These are phyloP conservation scores for Pterostichus madidus DNA, from an alignment of 2,888 invertebrate genomes.

Conservation along the genomic window DNA sequence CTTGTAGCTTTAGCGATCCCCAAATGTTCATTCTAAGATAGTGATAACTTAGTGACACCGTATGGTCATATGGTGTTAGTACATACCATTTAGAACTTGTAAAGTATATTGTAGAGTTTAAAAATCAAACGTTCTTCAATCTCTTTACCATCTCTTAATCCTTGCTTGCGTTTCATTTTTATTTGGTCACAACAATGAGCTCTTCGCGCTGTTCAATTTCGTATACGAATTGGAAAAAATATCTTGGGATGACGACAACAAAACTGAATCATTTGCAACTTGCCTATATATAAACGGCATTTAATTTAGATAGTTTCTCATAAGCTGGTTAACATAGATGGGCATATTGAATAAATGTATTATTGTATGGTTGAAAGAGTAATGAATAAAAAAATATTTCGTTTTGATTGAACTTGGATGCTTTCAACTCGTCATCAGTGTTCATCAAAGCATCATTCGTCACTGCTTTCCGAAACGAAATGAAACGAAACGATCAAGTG, in stretches of 20 bases:
- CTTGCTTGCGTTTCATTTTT: conserved; percentile 55
- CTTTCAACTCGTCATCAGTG: conserved; percentile 9
- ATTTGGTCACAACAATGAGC: conserved; percentile 43
- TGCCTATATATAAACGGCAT: conserved; percentile 59
- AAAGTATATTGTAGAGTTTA: conserved; percentile 63
- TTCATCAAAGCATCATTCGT: not conserved
- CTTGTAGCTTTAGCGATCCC: conserved; percentile 66
- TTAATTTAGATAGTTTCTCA: conserved; percentile 65
- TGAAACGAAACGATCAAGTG: no score
- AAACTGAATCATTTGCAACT: conserved; percentile 58
- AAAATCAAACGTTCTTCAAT: conserved; percentile 64
- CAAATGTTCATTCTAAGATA: conserved; percentile 65
- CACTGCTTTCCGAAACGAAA: not conserved
- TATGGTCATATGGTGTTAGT: conserved; percentile 34
- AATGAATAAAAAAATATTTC: conserved; percentile 61
- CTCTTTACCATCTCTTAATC: conserved; percentile 54
- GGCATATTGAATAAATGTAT: conserved; percentile 73
- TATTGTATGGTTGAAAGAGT: conserved; percentile 74
- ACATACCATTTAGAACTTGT: conserved; percentile 65
- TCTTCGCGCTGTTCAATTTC: conserved; percentile 49
- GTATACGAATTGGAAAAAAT: conserved; percentile 50
- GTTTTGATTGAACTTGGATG: conserved; percentile 57
- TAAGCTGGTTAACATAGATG: conserved; percentile 67
- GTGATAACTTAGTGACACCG: conserved; percentile 61
- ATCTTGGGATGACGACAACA: conserved; percentile 39